Evolutionary conservation across 2,113 vertebrate genomes (phyloP), one percentile per base, ranked within the genome.

Genomic region (Patagioenas fasciata): DNA sequence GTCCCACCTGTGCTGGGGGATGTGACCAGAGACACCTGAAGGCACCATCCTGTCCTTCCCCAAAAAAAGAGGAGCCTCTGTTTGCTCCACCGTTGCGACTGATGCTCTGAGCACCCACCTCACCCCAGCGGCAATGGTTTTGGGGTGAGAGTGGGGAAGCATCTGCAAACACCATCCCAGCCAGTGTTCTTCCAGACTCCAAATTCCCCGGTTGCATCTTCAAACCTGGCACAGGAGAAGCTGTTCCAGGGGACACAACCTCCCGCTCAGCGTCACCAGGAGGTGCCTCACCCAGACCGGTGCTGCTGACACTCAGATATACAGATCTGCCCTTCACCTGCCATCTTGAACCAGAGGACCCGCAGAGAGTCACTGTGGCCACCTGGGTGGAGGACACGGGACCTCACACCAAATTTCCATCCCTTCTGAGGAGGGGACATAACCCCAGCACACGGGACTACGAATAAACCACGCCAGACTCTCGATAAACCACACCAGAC

Each of bases 61-160:
- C 29, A 8, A 47, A 38, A 8, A 4, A 62, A 6, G 36, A 21
- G 38, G 16, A 57, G n/a, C 8, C 62, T 38, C 32, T 1, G 0
- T 4, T 77, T 54, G 20, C 14, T 7, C 1, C 5, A 58, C 32
- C 2, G 8, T 2, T n/a, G 61, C 53, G 56, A 18, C 15, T 12
- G 57, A 18, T 29, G 73, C 54, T 65, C 67, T 2, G 2, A 83
- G 73, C 40, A 40, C 47, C 58, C 21, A 6, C 47, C 60, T 54
- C 5, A 58, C 6, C 64, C 53, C 70, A 75, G 53, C 1, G 3
- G 66, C 71, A 50, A 10, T 12, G 5, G 53, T 9, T 78, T 23
- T 16, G 14, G 15, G 50, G 26, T 1, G 1, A 62, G 54, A 9
- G 24, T 5, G 3, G 12, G 17, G 42, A 47, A 85, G 29, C 51